Base-by-base conservation (phyloP, 2,888 invertebrate genomes). In the Cephus pygmeus region DNA sequence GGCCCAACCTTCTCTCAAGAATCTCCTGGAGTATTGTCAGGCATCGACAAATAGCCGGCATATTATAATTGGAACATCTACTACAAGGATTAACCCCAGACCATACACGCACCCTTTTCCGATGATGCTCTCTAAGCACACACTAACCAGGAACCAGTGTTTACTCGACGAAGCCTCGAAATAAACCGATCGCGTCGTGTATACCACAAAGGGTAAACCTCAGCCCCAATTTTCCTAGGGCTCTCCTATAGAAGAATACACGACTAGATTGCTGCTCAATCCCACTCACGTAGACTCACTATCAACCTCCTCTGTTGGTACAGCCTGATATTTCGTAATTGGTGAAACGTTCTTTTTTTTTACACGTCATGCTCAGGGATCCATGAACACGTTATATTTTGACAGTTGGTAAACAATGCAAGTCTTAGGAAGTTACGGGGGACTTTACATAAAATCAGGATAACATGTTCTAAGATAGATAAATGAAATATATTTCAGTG, bases 101-200 rank as follows among this genome's bases (percentile, higher is more conserved):
- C 33, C 34, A 34, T 71, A 23, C 15, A 71, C 33, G 12, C 23
- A 33, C 71, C 71, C 71, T 71, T 56, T 56, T 23, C 71, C 71
- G 71, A 71, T 71, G 71, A 33, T 31, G 33, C 71, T 34, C 71
- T 71, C 33, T 71, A 34, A 31, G 71, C 31, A 71, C 71, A 71
- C 12, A 71, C 71, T 56, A 56, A 71, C 33, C 71, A 12, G 31
- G 33, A 33, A 31, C 33, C 71, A 33, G 33, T 71, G 71, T 71
- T 71, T 71, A 71, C 71, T 74, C 79, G 78, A 77, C 74, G 81
- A 83, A 83, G 82, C 82, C 82, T 81, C 83, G 84, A 82, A 80
- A 83, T 80, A 84, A 87, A 84, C 83, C 85, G 84, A 83, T 85
- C 81, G 80, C 71, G 80, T 23, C 56, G 56, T 56, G 23, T 56